Percentiles rank a stretch among this genome's conserved stretches.
Evolutionary conservation across 2,113 vertebrate genomes (phyloP).

Genomic region (Pyrgilauda ruficollis): DNA sequence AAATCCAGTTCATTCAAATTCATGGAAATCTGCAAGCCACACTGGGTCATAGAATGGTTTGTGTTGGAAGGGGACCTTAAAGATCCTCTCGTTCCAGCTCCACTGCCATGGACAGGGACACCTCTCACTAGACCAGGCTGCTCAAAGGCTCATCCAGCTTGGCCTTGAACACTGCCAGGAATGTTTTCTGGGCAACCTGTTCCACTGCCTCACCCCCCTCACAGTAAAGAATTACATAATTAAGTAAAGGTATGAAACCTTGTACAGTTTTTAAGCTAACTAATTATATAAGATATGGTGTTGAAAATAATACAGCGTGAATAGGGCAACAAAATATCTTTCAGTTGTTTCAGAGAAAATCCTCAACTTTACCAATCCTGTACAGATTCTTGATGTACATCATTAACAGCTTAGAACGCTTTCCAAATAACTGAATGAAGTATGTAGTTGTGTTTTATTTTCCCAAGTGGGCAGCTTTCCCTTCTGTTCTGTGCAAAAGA

Average conservation of each 20-base stretch:
- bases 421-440: background rate
- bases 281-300: background rate
- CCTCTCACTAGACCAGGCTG: background rate
- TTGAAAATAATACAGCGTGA: background rate
- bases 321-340: background rate
- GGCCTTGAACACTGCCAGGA: background rate
- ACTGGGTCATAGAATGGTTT: background rate
- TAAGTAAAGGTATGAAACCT: background rate
- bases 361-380: background rate
- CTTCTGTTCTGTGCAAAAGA: background rate
- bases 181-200: background rate
- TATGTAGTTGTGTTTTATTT: background rate
- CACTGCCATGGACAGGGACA: rapidly evolving
- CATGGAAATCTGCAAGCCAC: background rate
- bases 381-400: background rate
- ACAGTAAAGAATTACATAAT: background rate
- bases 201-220: background rate
- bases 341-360: background rate
- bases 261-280: background rate
- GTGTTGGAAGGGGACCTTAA: background rate
- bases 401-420: background rate
- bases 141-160: background rate
- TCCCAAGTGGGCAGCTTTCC: background rate
- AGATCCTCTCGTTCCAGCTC: background rate
- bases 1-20: background rate